A percentile compares a stretch with the other conserved stretches of the same genome.
Conservation (phyloP, 1,140 invertebrate species). For the Achroia grisella region DNA sequence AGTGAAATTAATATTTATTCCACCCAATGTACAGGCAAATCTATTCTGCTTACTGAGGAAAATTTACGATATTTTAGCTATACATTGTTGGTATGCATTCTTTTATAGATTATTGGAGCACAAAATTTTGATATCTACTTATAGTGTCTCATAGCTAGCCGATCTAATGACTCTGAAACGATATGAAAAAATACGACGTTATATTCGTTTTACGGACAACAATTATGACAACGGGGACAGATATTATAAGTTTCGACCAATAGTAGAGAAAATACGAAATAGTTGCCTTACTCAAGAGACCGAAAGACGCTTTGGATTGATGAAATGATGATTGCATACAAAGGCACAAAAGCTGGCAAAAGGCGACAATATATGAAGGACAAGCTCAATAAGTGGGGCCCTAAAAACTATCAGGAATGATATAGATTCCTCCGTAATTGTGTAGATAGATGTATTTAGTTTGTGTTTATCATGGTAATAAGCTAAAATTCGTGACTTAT, state of each 20-base stretch:
- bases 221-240: not conserved
- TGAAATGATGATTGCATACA: slow-evolving; percentile 59
- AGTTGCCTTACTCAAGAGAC: slow-evolving; percentile 21
- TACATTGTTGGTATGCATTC: slow-evolving; percentile 12
- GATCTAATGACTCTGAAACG: slow-evolving; percentile 15
- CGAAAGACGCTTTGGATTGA: slow-evolving; percentile 11
- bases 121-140: slow-evolving; percentile 15
- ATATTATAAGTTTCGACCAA: slow-evolving; percentile 9
- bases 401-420: too few species aligned
- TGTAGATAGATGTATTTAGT: too few species aligned
- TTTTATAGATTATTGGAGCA: slow-evolving; percentile 15
- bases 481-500: too few species aligned
- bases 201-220: not conserved
- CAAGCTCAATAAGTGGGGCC: slow-evolving; percentile 39
- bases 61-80: slow-evolving; percentile 12
- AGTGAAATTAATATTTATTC: slow-evolving; percentile 18
- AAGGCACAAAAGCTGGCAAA: slow-evolving; percentile 41
- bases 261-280: slow-evolving; percentile 20
- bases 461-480: too few species aligned
- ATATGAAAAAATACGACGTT: slow-evolving; percentile 6
- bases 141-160: slow-evolving; percentile 4
- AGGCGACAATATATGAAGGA: slow-evolving; percentile 30
- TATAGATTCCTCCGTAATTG: too few species aligned
- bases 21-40: slow-evolving; percentile 8
- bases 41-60: slow-evolving; percentile 5